Conservation (phyloP, 1,140 invertebrate species). For the Drosophila virilis region DNA sequence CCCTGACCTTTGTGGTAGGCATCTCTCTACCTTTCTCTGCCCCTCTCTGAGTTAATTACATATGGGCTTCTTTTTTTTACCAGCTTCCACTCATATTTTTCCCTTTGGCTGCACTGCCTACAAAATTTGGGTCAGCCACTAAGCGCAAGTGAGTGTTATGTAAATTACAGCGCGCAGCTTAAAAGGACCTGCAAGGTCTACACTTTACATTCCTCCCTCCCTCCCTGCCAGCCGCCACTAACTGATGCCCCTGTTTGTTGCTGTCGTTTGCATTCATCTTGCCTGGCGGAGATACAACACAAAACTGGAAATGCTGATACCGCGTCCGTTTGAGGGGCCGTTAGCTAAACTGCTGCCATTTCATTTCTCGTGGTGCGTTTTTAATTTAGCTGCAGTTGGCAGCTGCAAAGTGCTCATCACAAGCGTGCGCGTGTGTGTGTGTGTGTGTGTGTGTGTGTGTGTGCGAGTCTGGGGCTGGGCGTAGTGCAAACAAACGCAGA, state of each 20-base stretch:
- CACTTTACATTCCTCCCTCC: neutral
- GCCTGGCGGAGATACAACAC: conserved; percentile 4
- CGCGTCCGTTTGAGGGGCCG: conserved; percentile 50
- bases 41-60: conserved; percentile 66
- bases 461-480: conserved; percentile 8
- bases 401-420: conserved; percentile 50
- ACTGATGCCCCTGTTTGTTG: conserved; percentile 9
- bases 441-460: neutral
- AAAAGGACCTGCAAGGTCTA: conserved; percentile 65
- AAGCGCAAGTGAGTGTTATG: conserved; percentile 80
- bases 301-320: conserved; percentile 53
- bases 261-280: conserved; percentile 25
- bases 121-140: conserved; percentile 76
- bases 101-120: conserved; percentile 6
- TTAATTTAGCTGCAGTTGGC: conserved; percentile 69
- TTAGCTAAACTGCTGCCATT: conserved; percentile 58
- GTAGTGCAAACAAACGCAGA: conserved; percentile 35
- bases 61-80: conserved; percentile 14
- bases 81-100: conserved; percentile 35
- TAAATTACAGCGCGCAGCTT: conserved; percentile 65
- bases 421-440: conserved; percentile 1
- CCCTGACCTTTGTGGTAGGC: conserved; percentile 75
- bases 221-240: too few relatives aligned
- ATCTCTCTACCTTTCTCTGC: conserved; percentile 1
- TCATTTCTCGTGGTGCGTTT: conserved; percentile 48